A percentile compares a stretch with the other conserved stretches of the same genome.
These are phyloP conservation scores for Tetramorium simillimum DNA, from an alignment of 1,140 invertebrate species.

Conservation along the genomic window DNA sequence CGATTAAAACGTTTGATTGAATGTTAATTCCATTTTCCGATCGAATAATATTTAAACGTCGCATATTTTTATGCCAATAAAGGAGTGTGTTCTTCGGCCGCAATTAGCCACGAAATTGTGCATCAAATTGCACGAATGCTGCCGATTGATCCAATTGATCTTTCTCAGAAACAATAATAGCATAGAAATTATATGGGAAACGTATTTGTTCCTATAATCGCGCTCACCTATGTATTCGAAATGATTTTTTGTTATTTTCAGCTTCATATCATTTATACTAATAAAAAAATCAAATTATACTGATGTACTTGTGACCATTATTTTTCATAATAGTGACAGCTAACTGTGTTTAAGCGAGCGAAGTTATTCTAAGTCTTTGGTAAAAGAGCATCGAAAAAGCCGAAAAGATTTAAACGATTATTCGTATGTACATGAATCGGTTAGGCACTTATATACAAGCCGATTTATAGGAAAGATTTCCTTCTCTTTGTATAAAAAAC, in stretches of 20 bases:
- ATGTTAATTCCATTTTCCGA: neutral
- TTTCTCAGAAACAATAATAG: conserved; percentile 25
- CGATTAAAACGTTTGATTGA: conserved; percentile 9
- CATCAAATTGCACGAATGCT: neutral
- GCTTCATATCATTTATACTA: conserved; percentile 72
- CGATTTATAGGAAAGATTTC: neutral
- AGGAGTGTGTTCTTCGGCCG: neutral
- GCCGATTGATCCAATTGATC: conserved; percentile 12
- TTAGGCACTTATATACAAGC: neutral
- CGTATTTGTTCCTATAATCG: conserved; percentile 53
- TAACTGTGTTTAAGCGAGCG: neutral
- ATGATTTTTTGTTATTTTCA: conserved; percentile 65
- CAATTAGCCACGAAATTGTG: conserved; percentile 14
- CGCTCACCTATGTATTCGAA: conserved; percentile 55
- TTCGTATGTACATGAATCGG: conserved; percentile 10
- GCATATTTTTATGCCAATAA: neutral
- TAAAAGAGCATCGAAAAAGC: neutral
- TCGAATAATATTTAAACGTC: neutral
- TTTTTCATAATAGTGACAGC: conserved; percentile 47
- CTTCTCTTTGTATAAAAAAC: neutral
- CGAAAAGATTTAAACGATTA: neutral
- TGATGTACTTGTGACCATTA: conserved; percentile 54
- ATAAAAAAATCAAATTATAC: conserved; percentile 68
- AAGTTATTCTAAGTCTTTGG: conserved; percentile 8
- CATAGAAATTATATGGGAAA: conserved; percentile 23